phyloP scores from a whole-genome alignment of 1,140 invertebrate genomes.

The Papilio xuthus region DNA sequence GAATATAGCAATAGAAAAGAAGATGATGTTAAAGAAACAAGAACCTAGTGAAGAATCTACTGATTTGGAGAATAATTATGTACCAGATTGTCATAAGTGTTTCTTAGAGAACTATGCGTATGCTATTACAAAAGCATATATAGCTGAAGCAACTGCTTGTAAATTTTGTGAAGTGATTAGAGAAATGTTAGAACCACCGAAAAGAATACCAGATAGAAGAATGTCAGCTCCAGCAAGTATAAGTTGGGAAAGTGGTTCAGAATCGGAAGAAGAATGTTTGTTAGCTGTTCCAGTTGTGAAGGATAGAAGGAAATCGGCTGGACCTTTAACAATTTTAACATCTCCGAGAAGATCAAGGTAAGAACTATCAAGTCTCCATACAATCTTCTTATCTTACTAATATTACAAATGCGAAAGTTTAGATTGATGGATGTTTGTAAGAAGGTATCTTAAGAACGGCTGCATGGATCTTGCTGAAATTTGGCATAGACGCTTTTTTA shows the following conservation, averaged over 20 bases:
- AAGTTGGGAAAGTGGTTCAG: constrained; percentile 64
- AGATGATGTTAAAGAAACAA: constrained; percentile 63
- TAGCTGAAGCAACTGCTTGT: constrained; percentile 71
- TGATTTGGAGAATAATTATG: constrained; percentile 67
- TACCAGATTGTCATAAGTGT: constrained; percentile 78
- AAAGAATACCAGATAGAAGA: constrained; percentile 60
- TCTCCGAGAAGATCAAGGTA: constrained; percentile 72
- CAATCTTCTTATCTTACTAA: too few species aligned
- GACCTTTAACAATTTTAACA: constrained; percentile 71
- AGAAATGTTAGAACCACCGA: constrained; percentile 75
- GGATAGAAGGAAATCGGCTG: constrained; percentile 75
- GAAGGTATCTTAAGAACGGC: too few species aligned
- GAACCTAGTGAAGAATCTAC: constrained; percentile 78
- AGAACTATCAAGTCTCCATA: constrained; percentile 41
- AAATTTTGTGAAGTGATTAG: constrained; percentile 80
- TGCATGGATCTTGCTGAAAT: too few species aligned
- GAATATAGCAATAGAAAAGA: constrained; percentile 62
- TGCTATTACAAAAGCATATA: constrained; percentile 76
- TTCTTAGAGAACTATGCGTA: constrained; percentile 80
- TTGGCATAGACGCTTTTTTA: too few species aligned
- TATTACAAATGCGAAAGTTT: too few species aligned
- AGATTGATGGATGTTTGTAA: too few species aligned
- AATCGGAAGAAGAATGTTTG: constrained; percentile 65
- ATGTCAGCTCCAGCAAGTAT: constrained; percentile 73
- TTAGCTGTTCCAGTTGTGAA: constrained; percentile 63